Evolutionary conservation across 2,888 invertebrate genomes (phyloP).

Genomic region (Linyphia triangularis): DNA sequence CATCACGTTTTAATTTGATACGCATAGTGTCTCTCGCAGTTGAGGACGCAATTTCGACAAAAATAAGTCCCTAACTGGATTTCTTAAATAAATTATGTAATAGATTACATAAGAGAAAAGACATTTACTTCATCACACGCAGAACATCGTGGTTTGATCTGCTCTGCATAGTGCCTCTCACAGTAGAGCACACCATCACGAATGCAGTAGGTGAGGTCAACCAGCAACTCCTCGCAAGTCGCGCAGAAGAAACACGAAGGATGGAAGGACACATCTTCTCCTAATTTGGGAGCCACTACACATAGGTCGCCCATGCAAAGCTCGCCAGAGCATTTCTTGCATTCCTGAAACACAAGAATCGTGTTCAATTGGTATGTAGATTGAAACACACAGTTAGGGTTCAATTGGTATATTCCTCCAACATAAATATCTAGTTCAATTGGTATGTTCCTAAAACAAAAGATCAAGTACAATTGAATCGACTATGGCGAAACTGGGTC

Average conservation of each 20-base stretch:
- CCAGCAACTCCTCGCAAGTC: conserved; percentile 93
- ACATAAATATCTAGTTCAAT: no score
- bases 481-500: no score
- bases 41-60: no score
- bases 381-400: not conserved
- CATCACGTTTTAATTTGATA: no score
- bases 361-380: not conserved
- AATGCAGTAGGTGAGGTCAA: conserved; percentile 97
- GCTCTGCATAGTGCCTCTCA: conserved; percentile 97
- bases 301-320: conserved; percentile 90
- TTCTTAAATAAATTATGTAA: no score
- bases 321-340: conserved; percentile 89
- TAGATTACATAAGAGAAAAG: not conserved
- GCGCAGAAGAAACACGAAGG: conserved; percentile 95
- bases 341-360: conserved; percentile 85
- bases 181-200: conserved; percentile 92
- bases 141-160: conserved; percentile 95
- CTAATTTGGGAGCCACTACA: conserved; percentile 91
- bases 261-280: conserved; percentile 89
- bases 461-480: no score
- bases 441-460: no score
- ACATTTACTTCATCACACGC: conserved; percentile 98
- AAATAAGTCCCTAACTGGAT: no score
- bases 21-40: no score
- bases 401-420: no score